These are phyloP conservation scores for Aporophyla lueneburgensis DNA, from an alignment of 2,888 invertebrate species.

Conservation along the genomic window DNA sequence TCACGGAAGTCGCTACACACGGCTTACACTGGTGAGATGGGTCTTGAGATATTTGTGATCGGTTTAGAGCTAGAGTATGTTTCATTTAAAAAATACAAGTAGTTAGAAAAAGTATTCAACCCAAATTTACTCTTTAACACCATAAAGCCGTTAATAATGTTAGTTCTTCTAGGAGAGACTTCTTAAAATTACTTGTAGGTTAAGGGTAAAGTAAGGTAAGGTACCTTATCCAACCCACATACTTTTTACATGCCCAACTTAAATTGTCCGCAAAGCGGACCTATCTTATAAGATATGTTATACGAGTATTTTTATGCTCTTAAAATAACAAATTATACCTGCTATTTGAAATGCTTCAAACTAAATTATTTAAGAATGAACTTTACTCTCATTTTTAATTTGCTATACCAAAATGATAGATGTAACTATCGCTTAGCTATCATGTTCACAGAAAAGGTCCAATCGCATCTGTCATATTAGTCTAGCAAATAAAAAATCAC, in stretches of 20 bases:
- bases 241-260: background rate
- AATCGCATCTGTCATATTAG: no score
- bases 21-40: slow-evolving; percentile 66
- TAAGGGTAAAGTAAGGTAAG: no score
- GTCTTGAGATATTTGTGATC: slow-evolving; percentile 47
- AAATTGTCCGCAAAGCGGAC: background rate
- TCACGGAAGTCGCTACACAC: slow-evolving; percentile 72
- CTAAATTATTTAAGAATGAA: background rate
- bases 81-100: background rate
- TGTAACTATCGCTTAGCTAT: no score
- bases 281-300: background rate
- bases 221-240: background rate
- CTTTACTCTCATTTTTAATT: no score
- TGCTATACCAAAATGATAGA: no score
- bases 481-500: no score
- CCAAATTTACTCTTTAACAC: no score
- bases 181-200: background rate
- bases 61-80: slow-evolving; percentile 3
- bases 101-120: no score
- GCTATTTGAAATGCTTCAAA: background rate
- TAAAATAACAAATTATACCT: background rate
- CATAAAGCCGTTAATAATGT: no score
- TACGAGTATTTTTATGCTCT: background rate
- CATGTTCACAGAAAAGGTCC: no score
- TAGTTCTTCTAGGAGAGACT: background rate